A percentile compares a stretch with the other conserved stretches of the same genome.
phyloP scores from a whole-genome alignment of 1,140 invertebrate species.

The Adoxophyes honmai region DNA sequence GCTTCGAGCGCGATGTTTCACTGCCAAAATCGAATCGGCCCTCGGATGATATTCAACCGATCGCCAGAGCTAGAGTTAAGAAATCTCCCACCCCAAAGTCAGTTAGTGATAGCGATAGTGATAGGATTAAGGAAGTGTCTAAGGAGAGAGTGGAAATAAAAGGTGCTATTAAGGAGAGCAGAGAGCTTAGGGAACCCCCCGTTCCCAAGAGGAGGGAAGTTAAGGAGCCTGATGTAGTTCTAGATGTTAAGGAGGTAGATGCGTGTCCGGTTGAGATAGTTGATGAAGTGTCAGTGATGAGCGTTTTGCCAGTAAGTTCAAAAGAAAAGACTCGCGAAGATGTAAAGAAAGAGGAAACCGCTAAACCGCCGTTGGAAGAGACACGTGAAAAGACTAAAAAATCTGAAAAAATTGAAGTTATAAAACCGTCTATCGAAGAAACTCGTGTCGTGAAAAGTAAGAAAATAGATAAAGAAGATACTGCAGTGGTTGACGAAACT shows the following conservation, averaged over 20 bases:
- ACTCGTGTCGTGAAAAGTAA: constrained; percentile 12
- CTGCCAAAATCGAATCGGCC: constrained; percentile 53
- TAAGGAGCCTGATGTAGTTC: background rate
- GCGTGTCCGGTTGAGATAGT: background rate
- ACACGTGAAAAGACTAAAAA: background rate
- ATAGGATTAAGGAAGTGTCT: constrained; percentile 27
- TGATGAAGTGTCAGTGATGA: background rate
- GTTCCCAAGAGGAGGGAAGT: background rate
- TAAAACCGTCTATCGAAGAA: background rate
- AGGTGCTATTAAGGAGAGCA: constrained; percentile 2
- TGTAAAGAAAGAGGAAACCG: background rate
- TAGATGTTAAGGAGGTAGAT: background rate
- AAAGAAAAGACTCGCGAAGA: background rate
- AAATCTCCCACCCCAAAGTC: constrained; percentile 62
- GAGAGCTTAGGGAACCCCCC: background rate
- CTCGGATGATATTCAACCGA: constrained; percentile 62
- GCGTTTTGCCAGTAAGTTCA: background rate
- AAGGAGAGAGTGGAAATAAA: background rate
- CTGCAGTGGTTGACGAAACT: background rate
- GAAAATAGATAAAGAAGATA: constrained; percentile 15
- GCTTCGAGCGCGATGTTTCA: constrained; percentile 29
- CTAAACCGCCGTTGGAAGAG: background rate
- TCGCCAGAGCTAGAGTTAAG: constrained; percentile 55
- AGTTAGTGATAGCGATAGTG: constrained; percentile 53
- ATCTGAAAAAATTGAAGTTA: too few relatives aligned